phyloP scores from a whole-genome alignment of 2,888 invertebrate genomes.

The Dynastes tityus region DNA sequence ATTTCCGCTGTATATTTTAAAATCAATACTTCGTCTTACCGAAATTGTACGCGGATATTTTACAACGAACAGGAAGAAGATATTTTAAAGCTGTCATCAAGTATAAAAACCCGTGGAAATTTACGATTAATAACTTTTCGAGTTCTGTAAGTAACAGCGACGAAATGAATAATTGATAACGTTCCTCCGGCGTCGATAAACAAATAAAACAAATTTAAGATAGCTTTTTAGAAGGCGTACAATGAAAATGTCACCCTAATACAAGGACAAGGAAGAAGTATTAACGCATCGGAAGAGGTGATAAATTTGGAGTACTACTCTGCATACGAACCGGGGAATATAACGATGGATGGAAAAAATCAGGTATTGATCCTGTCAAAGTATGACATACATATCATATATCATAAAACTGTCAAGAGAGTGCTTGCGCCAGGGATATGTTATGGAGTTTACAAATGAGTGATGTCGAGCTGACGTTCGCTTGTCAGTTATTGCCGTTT shows the following conservation, averaged over 20 bases:
- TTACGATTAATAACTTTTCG: constrained; percentile 33
- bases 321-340: constrained; percentile 18
- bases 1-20: too few species aligned
- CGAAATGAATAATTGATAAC: constrained; percentile 41
- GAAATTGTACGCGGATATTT: too few species aligned
- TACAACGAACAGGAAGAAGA: neutral
- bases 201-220: constrained; percentile 45
- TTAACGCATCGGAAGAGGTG: constrained; percentile 43
- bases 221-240: constrained; percentile 31
- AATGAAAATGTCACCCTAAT: constrained; percentile 33
- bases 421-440: constrained; percentile 27
- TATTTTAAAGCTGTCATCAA: constrained; percentile 22
- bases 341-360: constrained; percentile 41
- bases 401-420: constrained; percentile 47
- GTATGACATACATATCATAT: constrained; percentile 42
- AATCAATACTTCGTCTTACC: too few species aligned
- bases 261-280: constrained; percentile 38
- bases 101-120: constrained; percentile 16
- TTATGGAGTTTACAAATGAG: constrained; percentile 47
- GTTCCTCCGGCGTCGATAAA: constrained; percentile 19
- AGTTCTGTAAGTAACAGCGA: neutral
- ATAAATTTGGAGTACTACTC: constrained; percentile 40
- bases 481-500: constrained; percentile 37
- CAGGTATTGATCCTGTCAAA: constrained; percentile 46
- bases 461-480: constrained; percentile 31